Base-by-base conservation (phyloP, 1,140 invertebrate genomes). In the Eueides isabella region DNA sequence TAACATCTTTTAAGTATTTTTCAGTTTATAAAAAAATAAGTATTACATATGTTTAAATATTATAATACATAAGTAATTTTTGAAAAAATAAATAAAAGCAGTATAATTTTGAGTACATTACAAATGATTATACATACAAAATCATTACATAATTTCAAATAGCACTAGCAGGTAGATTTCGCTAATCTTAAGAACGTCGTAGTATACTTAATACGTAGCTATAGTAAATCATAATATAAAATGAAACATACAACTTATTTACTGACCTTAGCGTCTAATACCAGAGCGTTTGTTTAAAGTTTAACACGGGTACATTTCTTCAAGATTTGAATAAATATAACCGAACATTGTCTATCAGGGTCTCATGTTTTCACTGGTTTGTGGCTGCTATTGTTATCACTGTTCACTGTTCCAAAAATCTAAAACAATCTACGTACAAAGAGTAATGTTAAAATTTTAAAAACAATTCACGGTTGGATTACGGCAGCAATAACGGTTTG, bases 391-490 rank as follows among this genome's bases (percentile, higher is more conserved):
- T 71, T 77, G 66, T 61, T 75, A 66, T 76, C 87, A 89, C 90
- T 85, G 66, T 81, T 81, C 88, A 90, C 89, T 85, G 77, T 82
- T 76, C 68, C 62, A 81, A 79, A 77, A 74, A 75, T 81, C 72
- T 78, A 76, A 82, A 68, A 48, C 55, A 78, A 76, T 78, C 41
- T 74, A 69, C 64, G 69, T 75, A 70, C 72, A 80, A 72, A 67
- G 71, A 75, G 73, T 80, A 68, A 80, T 81, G 77, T 82, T 84
- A 84, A 77, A 79, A 80, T 84, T 79, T 77, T 66, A 81, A 79
- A 81, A 84, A 76, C 79, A 76, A 84, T 87, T 87, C 87, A 89
- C 88, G 83, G 80, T 87, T 85, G 82, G 83, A 75, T 85, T 83
- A 77, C 81, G 76, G 77, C 77, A 78, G 79, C 77, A 76, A 80